These are phyloP conservation scores for Aleiodes alternator DNA, from an alignment of 2,888 invertebrate species.

Conservation along the genomic window DNA sequence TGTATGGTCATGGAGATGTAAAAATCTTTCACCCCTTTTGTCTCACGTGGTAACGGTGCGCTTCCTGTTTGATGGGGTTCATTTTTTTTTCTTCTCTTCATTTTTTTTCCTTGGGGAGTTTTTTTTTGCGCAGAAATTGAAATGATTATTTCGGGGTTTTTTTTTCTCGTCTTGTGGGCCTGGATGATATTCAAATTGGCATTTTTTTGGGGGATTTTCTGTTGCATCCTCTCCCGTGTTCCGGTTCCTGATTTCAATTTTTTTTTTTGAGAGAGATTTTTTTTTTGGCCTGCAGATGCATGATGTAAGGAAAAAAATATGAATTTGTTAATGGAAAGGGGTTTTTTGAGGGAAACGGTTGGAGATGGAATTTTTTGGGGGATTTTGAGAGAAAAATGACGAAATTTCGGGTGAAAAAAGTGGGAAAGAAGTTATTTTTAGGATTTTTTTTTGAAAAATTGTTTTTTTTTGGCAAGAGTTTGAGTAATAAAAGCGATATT, in stretches of 20 bases:
- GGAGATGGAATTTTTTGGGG: no score
- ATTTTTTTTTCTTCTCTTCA: conserved; percentile 22
- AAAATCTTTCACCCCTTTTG: conserved; percentile 54
- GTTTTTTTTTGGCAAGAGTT: no score
- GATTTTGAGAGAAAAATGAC: no score
- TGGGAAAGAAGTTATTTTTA: conserved; percentile 12
- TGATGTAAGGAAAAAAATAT: no score
- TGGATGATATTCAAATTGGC: conserved; percentile 46
- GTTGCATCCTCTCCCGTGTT: conserved; percentile 45
- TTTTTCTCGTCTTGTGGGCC: not conserved
- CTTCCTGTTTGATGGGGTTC: conserved; percentile 38
- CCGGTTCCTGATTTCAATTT: conserved; percentile 39
- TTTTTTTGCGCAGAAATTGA: conserved; percentile 40
- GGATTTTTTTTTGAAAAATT: not conserved
- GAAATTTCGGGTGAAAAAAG: no score
- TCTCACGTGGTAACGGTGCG: conserved; percentile 45
- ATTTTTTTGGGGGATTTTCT: conserved; percentile 32
- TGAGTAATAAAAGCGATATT: no score
- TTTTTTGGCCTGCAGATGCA: conserved; percentile 5
- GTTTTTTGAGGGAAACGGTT: no score
- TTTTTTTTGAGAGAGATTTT: conserved; percentile 11
- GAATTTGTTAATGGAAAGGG: no score
- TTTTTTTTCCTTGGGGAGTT: conserved; percentile 47
- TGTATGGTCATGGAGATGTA: conserved; percentile 47
- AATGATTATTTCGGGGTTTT: conserved; percentile 20